A percentile compares a stretch with the other conserved stretches of the same genome.
phyloP scores from a whole-genome alignment of 2,888 invertebrate genomes.

The Spilosoma lubricipeda region DNA sequence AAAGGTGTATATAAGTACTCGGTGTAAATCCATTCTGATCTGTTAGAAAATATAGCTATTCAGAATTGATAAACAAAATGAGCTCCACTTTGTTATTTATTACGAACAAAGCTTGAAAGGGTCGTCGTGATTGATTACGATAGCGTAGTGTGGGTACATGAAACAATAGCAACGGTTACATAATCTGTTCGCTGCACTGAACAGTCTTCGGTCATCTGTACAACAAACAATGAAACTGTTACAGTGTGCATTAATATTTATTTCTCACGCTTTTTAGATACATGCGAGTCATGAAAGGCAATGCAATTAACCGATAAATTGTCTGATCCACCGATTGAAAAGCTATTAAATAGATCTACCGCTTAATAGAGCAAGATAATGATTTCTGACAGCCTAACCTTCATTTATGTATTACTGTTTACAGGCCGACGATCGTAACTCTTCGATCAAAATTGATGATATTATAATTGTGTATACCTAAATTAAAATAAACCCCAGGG shows the following conservation, averaged over 20 bases:
- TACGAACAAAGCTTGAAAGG: conserved; percentile 43
- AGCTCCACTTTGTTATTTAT: conserved; percentile 26
- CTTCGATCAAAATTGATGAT: neutral
- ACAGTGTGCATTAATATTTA: conserved; percentile 53
- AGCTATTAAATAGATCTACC: neutral
- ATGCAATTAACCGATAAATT: neutral
- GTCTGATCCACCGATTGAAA: conserved; percentile 5
- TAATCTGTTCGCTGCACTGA: conserved; percentile 48
- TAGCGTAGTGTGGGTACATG: conserved; percentile 49
- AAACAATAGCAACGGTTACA: conserved; percentile 57
- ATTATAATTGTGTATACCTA: neutral
- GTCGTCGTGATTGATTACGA: conserved; percentile 54
- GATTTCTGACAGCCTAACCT: neutral
- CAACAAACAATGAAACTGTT: conserved; percentile 59
- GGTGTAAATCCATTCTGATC: neutral
- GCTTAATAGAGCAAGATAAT: neutral
- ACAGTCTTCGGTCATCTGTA: conserved; percentile 54
- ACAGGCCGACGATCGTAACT: neutral
- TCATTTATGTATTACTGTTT: neutral
- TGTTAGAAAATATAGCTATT: neutral
- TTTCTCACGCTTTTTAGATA: conserved; percentile 47
- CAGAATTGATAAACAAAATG: neutral
- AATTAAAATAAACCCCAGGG: neutral
- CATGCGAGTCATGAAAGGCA: conserved; percentile 25
- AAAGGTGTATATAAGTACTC: neutral